Base-by-base conservation (phyloP, 2,113 vertebrate genomes). In the Planiliza haematocheilus region DNA sequence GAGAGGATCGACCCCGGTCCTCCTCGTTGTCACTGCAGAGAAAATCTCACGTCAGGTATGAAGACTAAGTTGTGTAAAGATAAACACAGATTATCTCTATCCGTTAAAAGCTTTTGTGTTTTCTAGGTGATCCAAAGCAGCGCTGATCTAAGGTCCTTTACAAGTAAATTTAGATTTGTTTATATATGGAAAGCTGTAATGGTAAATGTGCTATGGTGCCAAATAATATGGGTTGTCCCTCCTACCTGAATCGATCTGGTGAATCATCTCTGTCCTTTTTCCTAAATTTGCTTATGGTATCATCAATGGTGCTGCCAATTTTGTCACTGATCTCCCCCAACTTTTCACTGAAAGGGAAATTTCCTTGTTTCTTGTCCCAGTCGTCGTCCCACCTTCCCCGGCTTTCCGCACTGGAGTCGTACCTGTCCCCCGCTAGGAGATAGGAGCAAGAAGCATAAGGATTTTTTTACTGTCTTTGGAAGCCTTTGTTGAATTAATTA, bases 241-340 rank as follows among this genome's bases (percentile, higher is more conserved):
- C 77, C 37, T 91, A 98, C 97, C 97, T 97, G 91, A 96, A 95
- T 88, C 97, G 92, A 82, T 99, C 97, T 51, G 98, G 98, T 46
- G 98, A 99, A 77, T 97, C 97, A 11, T 99, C 98, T 88, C 97
- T 89, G 0, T 97, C 96, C 93, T 97, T 98, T 92, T 95, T 97
- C 82, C 96, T 94, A 90, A 99, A 98, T 85, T 94, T 96, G 94
- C 88, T 98, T 92, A 99, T 98, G 74, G 98, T 99, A 80, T 99
- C 98, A 37, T 98, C 96, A 17, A 99, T 98, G 17, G 96, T 99
- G 90, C 94, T 98, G 84, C 98, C 96, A n/a, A 99, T 99, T 92
- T 98, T 99, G 91, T 97, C 97, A 1, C 96, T 95, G 72, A 99
- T 96, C 85, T 99, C 98, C 8, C 97, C 97, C 82, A 99, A 85